Conservation (phyloP, 2,888 invertebrate genomes). For the Myopa tessellatipennis region DNA sequence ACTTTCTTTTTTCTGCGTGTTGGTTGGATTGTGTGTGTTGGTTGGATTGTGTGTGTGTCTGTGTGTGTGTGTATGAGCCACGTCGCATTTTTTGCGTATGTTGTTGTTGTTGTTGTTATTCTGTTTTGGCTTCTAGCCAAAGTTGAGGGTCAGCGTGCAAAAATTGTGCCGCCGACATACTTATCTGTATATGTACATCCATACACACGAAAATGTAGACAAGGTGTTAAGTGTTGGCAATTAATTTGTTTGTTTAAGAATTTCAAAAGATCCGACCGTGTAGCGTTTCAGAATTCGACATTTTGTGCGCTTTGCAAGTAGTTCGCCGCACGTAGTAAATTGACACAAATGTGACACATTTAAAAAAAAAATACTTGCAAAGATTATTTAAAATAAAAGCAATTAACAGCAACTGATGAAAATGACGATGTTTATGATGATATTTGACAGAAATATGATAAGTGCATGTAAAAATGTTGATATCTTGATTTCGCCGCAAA, state of each 20-base stretch:
- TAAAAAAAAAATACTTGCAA: neutral
- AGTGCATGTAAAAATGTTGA: too few species aligned
- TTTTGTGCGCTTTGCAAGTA: neutral
- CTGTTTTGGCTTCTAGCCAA: slow-evolving; percentile 43
- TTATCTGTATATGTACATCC: neutral
- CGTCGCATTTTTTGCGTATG: slow-evolving; percentile 16
- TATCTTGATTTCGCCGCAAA: too few species aligned
- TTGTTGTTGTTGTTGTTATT: slow-evolving; percentile 11
- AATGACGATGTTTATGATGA: too few species aligned
- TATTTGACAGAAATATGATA: too few species aligned
- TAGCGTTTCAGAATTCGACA: slow-evolving; percentile 3
- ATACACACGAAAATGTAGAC: slow-evolving; percentile 42
- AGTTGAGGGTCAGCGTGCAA: slow-evolving; percentile 46
- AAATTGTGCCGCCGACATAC: slow-evolving; percentile 40
- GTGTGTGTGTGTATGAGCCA: slow-evolving; percentile 19
- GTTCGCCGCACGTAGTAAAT: neutral
- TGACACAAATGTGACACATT: neutral
- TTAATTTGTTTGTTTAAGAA: slow-evolving; percentile 46
- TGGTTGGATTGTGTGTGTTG: neutral
- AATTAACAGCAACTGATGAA: too few species aligned
- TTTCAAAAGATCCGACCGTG: neutral
- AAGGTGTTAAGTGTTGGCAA: slow-evolving; percentile 50
- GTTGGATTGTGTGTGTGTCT: slow-evolving; percentile 13
- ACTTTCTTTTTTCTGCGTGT: neutral
- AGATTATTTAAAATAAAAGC: too few species aligned